Percentiles rank a stretch among this genome's conserved stretches.
These are phyloP conservation scores for Sinhomidia bicolor DNA, from an alignment of 2,888 invertebrate genomes.

Conservation along the genomic window DNA sequence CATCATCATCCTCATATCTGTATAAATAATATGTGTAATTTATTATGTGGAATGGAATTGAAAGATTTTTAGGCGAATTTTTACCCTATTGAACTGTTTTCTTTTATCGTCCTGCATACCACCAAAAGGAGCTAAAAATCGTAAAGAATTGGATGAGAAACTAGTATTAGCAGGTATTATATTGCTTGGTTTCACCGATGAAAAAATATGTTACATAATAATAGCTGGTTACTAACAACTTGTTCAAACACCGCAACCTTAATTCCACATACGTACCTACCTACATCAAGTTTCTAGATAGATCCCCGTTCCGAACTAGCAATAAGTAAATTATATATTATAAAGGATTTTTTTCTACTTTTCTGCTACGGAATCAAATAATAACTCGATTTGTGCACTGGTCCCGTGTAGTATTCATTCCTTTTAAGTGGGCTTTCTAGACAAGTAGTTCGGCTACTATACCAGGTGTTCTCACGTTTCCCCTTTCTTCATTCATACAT, in stretches of 20 bases:
- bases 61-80: not conserved
- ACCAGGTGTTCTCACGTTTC: not conserved
- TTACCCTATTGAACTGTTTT: slow-evolving; percentile 47
- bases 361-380: not conserved
- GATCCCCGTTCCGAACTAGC: too few species aligned
- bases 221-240: not conserved
- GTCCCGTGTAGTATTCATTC: not conserved
- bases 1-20: too few species aligned
- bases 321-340: too few species aligned
- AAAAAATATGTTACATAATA: slow-evolving; percentile 38
- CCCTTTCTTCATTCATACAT: too few species aligned
- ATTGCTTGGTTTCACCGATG: not conserved
- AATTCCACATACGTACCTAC: too few species aligned
- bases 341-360: too few species aligned
- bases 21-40: too few species aligned
- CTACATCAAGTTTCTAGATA: too few species aligned
- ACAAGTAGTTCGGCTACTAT: too few species aligned
- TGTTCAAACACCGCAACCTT: not conserved
- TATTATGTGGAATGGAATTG: not conserved
- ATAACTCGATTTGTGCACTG: not conserved
- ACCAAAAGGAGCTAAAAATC: not conserved
- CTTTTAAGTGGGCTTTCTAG: not conserved
- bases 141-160: not conserved
- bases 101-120: not conserved
- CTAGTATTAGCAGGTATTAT: not conserved